These are phyloP conservation scores for Tricholauxania praeusta DNA, from an alignment of 2,888 invertebrate genomes.

Conservation along the genomic window DNA sequence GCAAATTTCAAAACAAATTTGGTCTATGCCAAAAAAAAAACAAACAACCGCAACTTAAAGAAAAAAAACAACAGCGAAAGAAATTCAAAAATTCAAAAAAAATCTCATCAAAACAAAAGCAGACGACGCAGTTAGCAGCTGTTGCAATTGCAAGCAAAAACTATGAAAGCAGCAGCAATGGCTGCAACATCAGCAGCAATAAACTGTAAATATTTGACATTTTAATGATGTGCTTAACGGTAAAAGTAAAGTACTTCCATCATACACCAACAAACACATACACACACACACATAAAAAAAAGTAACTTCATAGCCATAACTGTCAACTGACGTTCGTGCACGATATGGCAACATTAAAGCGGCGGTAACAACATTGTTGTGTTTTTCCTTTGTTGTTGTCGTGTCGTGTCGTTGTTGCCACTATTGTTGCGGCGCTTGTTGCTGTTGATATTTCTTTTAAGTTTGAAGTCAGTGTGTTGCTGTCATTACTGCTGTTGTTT, in stretches of 20 bases:
- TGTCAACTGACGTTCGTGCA: conserved; percentile 49
- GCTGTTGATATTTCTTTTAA: conserved; percentile 15
- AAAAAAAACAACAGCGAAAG: background rate
- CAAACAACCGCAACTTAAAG: conserved; percentile 1
- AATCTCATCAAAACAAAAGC: background rate
- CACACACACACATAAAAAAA: conserved; percentile 10
- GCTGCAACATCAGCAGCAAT: conserved; percentile 56
- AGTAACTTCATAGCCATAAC: conserved; percentile 42
- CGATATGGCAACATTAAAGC: conserved; percentile 31
- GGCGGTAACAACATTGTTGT: conserved; percentile 28
- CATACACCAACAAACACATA: conserved; percentile 29
- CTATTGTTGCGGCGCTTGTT: conserved; percentile 36
- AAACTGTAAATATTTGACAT: conserved; percentile 64
- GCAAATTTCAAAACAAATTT: background rate
- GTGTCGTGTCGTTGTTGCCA: conserved; percentile 34
- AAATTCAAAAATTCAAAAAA: background rate
- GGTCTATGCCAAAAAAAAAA: background rate
- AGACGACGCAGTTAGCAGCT: conserved; percentile 2
- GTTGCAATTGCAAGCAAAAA: background rate
- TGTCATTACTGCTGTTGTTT: background rate
- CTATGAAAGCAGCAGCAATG: conserved; percentile 14
- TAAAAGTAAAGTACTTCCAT: conserved; percentile 47
- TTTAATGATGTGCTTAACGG: conserved; percentile 58
- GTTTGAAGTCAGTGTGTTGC: background rate
- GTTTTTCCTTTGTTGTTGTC: conserved; percentile 3